These are phyloP conservation scores for Aleiodes testaceus DNA, from an alignment of 2,888 invertebrate genomes.

Conservation along the genomic window DNA sequence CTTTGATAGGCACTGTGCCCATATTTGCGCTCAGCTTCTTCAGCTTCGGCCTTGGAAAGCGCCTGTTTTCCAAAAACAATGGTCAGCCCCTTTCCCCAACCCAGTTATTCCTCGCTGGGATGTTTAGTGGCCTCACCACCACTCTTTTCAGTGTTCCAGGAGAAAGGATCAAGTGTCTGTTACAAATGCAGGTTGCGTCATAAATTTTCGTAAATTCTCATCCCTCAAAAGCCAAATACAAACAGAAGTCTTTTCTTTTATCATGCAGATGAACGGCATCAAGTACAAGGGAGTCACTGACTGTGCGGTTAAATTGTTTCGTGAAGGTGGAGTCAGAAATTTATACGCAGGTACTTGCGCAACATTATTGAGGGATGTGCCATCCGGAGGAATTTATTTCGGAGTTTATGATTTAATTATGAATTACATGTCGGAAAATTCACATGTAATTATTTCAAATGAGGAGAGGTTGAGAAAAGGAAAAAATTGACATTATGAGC, in stretches of 20 bases:
- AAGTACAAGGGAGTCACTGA: conserved; percentile 77
- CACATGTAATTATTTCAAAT: conserved; percentile 1
- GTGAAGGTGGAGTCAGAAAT: conserved; percentile 77
- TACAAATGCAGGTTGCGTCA: conserved; percentile 51
- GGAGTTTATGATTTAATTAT: conserved; percentile 74
- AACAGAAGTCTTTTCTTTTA: neutral
- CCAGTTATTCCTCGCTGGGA: conserved; percentile 75
- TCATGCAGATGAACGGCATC: conserved; percentile 33
- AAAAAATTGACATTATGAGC: neutral
- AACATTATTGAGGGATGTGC: conserved; percentile 77
- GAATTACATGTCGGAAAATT: conserved; percentile 22
- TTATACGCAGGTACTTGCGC: conserved; percentile 79
- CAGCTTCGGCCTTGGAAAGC: conserved; percentile 78
- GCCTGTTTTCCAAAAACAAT: conserved; percentile 71
- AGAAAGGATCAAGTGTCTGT: conserved; percentile 76
- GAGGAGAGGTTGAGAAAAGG: neutral
- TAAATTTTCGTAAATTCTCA: conserved; percentile 28
- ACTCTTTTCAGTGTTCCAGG: conserved; percentile 79
- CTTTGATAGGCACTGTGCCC: conserved; percentile 77
- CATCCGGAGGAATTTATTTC: conserved; percentile 77
- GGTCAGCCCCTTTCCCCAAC: conserved; percentile 71
- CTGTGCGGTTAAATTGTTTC: conserved; percentile 76
- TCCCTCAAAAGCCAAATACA: too few species aligned
- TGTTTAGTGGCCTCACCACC: conserved; percentile 64
- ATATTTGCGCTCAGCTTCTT: conserved; percentile 79